phyloP scores from a whole-genome alignment of 1,140 invertebrate species.

The Meloidogyne chitwoodi region DNA sequence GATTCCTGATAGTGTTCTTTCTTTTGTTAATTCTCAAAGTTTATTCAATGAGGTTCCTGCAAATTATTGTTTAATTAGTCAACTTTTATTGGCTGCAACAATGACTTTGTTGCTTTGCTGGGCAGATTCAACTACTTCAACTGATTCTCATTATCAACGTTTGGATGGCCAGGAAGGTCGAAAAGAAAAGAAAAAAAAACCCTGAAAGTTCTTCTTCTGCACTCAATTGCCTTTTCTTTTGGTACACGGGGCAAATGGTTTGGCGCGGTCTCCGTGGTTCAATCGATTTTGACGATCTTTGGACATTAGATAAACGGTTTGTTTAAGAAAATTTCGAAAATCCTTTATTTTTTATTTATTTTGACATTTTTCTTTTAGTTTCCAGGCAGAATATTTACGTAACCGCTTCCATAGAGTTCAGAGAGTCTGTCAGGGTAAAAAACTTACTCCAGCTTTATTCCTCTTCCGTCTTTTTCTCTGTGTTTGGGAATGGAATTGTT shows the following conservation, averaged over 20 bases:
- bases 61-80: not conserved
- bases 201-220: slow-evolving; percentile 16
- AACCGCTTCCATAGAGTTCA: not conserved
- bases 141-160: not conserved
- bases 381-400: slow-evolving; percentile 3
- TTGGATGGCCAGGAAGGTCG: not conserved
- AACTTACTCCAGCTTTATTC: not conserved
- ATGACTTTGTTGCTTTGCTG: slow-evolving; percentile 5
- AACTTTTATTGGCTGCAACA: not conserved
- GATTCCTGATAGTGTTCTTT: slow-evolving; percentile 5
- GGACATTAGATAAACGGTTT: slow-evolving; percentile 17
- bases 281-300: slow-evolving; percentile 21
- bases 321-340: not conserved
- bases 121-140: not conserved
- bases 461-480: slow-evolving; percentile 2
- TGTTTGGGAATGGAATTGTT: slow-evolving; percentile 11
- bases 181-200: not conserved
- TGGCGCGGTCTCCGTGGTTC: slow-evolving; percentile 5
- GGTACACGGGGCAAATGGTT: slow-evolving; percentile 21
- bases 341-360: not conserved
- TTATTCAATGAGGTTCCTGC: not conserved
- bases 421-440: not conserved
- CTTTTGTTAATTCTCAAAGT: not conserved
- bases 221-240: slow-evolving; percentile 16
- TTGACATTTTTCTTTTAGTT: not conserved